Conservation (phyloP, 2,113 vertebrate species). For the Falcunculus frontatus region DNA sequence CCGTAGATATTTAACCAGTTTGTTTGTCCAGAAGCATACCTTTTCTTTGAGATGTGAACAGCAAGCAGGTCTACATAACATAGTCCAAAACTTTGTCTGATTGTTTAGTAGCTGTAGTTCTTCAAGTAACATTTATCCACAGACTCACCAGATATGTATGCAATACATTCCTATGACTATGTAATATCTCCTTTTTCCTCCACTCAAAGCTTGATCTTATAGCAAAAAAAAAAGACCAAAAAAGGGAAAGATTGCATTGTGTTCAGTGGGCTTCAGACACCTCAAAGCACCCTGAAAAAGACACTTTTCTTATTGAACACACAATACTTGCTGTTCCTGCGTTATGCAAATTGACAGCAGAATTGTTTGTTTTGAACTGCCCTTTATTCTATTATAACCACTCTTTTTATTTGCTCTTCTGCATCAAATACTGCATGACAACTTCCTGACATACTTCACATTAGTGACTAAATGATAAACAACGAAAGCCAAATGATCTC, state of each 20-base stretch:
- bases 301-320: neutral
- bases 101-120: neutral
- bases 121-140: neutral
- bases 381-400: neutral
- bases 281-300: neutral
- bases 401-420: neutral
- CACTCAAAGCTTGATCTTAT: neutral
- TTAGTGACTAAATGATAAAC: conserved; percentile 18
- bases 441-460: neutral
- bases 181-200: neutral
- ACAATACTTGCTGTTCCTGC: neutral
- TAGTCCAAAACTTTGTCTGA: neutral
- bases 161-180: fast-evolving
- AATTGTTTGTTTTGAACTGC: neutral
- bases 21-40: neutral
- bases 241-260: neutral
- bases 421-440: neutral
- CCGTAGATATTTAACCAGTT: neutral
- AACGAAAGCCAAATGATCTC: neutral
- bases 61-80: neutral
- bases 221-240: neutral
- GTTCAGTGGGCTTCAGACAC: neutral
- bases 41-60: neutral
- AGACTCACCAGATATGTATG: neutral
- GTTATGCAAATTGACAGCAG: neutral